A percentile compares a stretch with the other conserved stretches of the same genome.
Evolutionary conservation across 2,113 vertebrate species (phyloP).

Genomic region (Gnathonemus longibarbis): DNA sequence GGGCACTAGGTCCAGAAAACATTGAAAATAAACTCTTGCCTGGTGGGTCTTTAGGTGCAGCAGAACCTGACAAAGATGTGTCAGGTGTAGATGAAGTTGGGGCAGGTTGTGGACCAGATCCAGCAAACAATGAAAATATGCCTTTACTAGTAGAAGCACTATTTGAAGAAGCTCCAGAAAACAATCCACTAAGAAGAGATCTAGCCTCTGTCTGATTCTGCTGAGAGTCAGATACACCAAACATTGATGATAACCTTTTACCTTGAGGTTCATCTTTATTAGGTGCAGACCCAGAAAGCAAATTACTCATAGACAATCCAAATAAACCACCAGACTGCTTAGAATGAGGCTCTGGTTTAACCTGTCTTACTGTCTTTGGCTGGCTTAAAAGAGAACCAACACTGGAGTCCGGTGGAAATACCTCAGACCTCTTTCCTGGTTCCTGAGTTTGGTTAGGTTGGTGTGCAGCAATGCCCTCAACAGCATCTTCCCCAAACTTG

Average conservation of each 20-base stretch:
- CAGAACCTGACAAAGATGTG: slow-evolving; percentile 40
- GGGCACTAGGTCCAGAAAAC: slow-evolving; percentile 42
- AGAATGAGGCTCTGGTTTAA: slow-evolving; percentile 45
- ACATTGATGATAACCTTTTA: background rate
- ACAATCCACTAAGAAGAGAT: slow-evolving; percentile 39
- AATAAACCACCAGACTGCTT: slow-evolving; percentile 58
- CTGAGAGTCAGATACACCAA: slow-evolving; percentile 3
- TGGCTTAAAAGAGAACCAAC: slow-evolving; percentile 20
- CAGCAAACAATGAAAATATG: slow-evolving; percentile 72
- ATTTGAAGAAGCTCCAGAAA: slow-evolving; percentile 46
- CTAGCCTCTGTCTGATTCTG: slow-evolving; percentile 25
- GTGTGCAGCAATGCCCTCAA: background rate
- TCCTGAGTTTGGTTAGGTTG: slow-evolving; percentile 28
- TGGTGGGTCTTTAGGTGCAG: slow-evolving; percentile 46
- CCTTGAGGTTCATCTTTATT: slow-evolving; percentile 33
- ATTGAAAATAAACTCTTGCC: slow-evolving; percentile 51
- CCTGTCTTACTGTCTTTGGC: slow-evolving; percentile 42
- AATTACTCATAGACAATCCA: slow-evolving; percentile 66
- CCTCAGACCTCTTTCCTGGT: slow-evolving; percentile 45
- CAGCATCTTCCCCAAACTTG: slow-evolving; percentile 20
- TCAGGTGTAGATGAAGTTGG: slow-evolving; percentile 42
- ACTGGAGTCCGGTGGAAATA: slow-evolving; percentile 29
- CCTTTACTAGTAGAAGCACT: slow-evolving; percentile 50
- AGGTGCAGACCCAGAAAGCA: slow-evolving; percentile 45
- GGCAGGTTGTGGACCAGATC: slow-evolving; percentile 37